Evolutionary conservation across 2,888 invertebrate genomes (phyloP), one percentile per base, ranked within the genome.

Genomic region (Aethes cnicana): DNA sequence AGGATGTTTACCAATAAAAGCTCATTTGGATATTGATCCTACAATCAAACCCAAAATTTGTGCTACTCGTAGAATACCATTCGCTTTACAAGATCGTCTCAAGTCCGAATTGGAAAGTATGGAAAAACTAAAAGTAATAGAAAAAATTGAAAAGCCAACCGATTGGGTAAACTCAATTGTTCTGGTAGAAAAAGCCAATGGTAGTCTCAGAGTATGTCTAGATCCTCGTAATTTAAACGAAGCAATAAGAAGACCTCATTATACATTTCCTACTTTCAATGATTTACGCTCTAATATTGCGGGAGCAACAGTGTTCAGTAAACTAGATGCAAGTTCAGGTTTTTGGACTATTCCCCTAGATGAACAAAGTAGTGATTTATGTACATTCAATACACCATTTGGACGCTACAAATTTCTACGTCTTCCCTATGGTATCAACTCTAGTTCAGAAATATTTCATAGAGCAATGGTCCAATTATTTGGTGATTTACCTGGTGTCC

Each of bases 121-220:
- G n/a, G n/a, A n/a, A n/a, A n/a, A n/a, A n/a, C n/a, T n/a, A n/a
- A n/a, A n/a, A n/a, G n/a, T n/a, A n/a, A n/a, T n/a, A n/a, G n/a
- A n/a, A n/a, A n/a, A n/a, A n/a, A n/a, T n/a, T n/a, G n/a, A n/a
- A n/a, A n/a, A n/a, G n/a, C n/a, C n/a, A n/a, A n/a, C n/a, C n/a
- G n/a, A n/a, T n/a, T n/a, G n/a, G n/a, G n/a, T n/a, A n/a, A n/a
- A n/a, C n/a, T n/a, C n/a, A 2, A 36, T 36, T 12, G 36, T 36
- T 4, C 44, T 52, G 6, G 25, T 52, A 6, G 61, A 61, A 56
- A 50, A 57, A 16, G 56, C 60, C 12, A 53, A 55, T 49, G 53
- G 54, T 1, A 7, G 21, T 8, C 21, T 21, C 20, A 20, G 36
- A 11, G 21, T 36, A 7, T 36, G 36, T 36, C 12, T 36, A 11